Evolutionary conservation across 1,140 invertebrate genomes (phyloP), one percentile per base, ranked within the genome.

Genomic region (Potamilus streckersoni): DNA sequence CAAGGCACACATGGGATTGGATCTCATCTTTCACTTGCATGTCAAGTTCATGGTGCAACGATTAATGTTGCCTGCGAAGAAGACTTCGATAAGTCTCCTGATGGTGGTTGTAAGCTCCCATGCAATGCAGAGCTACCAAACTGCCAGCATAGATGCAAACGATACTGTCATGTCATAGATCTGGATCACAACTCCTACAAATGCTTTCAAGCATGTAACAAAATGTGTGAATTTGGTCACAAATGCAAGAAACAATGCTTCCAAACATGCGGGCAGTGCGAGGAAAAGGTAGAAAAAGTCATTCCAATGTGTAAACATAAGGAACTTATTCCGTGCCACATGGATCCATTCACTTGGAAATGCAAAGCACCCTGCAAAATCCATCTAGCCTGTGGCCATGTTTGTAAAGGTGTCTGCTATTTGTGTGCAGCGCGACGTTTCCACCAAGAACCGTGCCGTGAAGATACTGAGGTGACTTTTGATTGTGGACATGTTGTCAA

Each of bases 381-480:
- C 27, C 16, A 55, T 3, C 64, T 79, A 55, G 63, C 31, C 13
- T 94, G 93, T 84, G 89, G 85, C 0, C 93, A 94, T 87, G 81
- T 84, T 67, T 94, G 93, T 85, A 88, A 85, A 0, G 93, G 94
- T 86, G 55, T 14, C 20, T 94, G 93, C 85, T 76, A 78, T 64
- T 93, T 93, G 61, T 87, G 4, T 94, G 93, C 86, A 89, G 91
- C 16, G 59, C 11, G n/a, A 12, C 49, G 31, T 57, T 55, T 2
- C 13, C 67, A 75, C 56, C 55, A 75, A 27, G 6, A 63, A 20
- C 23, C 55, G 14, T 75, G 73, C 49, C 27, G 57, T 13, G n/a
- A 70, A n/a, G 31, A 60, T 5, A 63, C 70, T 16, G 58, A 20
- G n/a, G 56, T 65, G n/a, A 61, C 20, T 49, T 68, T 64, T 16